Conservation (phyloP, 2,113 vertebrate genomes). For the Numenius arquata region DNA sequence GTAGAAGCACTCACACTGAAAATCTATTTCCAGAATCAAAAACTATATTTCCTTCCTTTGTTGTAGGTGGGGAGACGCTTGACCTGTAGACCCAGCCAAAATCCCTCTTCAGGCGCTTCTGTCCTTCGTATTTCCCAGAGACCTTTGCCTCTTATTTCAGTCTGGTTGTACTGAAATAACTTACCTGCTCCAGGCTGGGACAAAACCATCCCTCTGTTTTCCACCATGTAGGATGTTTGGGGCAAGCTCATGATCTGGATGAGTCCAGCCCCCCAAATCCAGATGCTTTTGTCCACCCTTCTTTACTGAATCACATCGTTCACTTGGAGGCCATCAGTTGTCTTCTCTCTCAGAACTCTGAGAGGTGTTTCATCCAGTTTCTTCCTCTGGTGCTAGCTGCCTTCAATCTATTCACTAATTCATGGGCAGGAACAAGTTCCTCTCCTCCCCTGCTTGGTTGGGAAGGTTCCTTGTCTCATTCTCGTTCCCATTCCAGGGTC, state of each 20-base stretch:
- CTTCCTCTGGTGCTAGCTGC: not conserved
- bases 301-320: not conserved
- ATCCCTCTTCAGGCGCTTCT: not conserved
- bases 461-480: not conserved
- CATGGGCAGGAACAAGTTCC: accelerated
- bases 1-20: not conserved
- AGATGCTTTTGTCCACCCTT: not conserved
- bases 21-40: not conserved
- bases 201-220: not conserved
- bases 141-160: not conserved
- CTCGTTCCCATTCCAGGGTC: not conserved
- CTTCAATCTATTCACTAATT: not conserved
- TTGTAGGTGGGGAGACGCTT: not conserved
- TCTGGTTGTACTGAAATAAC: not conserved
- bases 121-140: not conserved
- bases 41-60: not conserved
- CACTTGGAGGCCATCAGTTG: not conserved
- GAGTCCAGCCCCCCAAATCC: not conserved
- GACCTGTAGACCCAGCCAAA: not conserved
- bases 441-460: not conserved
- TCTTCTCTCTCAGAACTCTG: not conserved
- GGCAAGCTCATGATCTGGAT: not conserved
- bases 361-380: not conserved
- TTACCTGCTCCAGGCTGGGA: not conserved
- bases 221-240: not conserved